Base-by-base conservation (phyloP, 2,797 vertebrate species). In the Falco biarmicus region DNA sequence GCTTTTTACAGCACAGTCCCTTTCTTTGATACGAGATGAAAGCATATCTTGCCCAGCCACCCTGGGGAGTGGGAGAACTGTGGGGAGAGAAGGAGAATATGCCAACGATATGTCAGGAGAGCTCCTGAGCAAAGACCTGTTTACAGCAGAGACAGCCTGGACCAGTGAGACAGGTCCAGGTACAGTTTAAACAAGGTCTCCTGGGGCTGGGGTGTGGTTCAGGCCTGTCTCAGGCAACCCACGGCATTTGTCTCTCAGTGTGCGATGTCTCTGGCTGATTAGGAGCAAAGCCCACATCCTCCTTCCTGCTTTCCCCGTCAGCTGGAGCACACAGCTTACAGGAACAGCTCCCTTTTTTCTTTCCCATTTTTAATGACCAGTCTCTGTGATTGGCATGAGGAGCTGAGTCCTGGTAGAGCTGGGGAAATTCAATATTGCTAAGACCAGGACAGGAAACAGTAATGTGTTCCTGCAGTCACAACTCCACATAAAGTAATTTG, bases 381-480 rank as follows among this genome's bases (percentile, higher is more conserved):
- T 86, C 73, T 82, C 85, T 90, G 90, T 60, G 91, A 96, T 73
- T 91, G 93, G 89, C 95, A 84, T 45, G 83, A 93, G 70, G 87
- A 83, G 66, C 85, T 45, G 83, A 73, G 77, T 41, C 80, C 94
- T 95, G 83, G 65, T 84, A 69, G 51, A 28, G 66, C 91, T 86
- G 74, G 80, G 76, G 76, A 97, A 96, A 96, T 96, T 95, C 89
- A 95, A 97, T 97, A 96, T 97, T 96, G 95, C 51, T 65, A 25
- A 96, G 88, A 95, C 94, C 96, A 97, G 96, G 93, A 87, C 96
- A 97, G 96, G 96, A 97, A 97, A 89, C 91, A 91, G 89, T 63
- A 56, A 34, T 39, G 65, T 93, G 87, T 41, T 92, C 91, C 89
- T 96, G 95, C 85, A 91, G 91, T 76, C 89, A 79, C 96, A 96